Base-by-base conservation (phyloP, 2,113 vertebrate species). In the Glaucomys volans region DNA sequence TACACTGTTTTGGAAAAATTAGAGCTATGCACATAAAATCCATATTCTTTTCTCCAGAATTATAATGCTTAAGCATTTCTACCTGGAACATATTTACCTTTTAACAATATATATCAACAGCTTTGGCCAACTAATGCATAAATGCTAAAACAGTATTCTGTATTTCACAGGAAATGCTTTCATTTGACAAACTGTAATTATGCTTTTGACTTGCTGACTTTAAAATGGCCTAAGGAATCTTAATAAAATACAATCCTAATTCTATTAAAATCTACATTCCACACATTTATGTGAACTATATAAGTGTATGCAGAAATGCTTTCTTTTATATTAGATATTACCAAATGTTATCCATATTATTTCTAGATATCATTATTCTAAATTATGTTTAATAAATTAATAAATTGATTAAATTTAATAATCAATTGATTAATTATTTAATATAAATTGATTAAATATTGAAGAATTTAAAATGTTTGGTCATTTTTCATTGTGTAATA, bases 331-430 rank as follows among this genome's bases (percentile, higher is more conserved):
- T 81, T 64, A 84, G 22, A 30, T n/a, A 86, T 66, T 47, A 83
- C 40, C 57, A 62, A 72, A 22, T 28, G 44, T 50, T 87, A 47
- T 35, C 44, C 82, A 79, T 2, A 74, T 59, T 76, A 64, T 83
- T 54, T 93, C 16, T 95, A 87, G 74, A 69, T 87, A 14, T 59
- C 24, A 57, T 67, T 84, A 54, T 59, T 93, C 22, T 83, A 93
- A 84, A 71, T 81, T 94, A n/a, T 59, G 8, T 42, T 82, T 54
- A 42, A 57, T 57, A 57, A 54, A 54, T 54, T 54, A 54, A 8
- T 57, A 57, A 20, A 57, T 57, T 50, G 17, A 76, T 64, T 83
- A 86, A 77, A n/a, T n/a, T n/a, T n/a, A n/a, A n/a, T n/a, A n/a
- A n/a, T n/a, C n/a, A n/a, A n/a, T n/a, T n/a, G n/a, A n/a, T n/a